Conservation (phyloP, 2,888 invertebrate genomes). For the Ichneumon xanthorius region DNA sequence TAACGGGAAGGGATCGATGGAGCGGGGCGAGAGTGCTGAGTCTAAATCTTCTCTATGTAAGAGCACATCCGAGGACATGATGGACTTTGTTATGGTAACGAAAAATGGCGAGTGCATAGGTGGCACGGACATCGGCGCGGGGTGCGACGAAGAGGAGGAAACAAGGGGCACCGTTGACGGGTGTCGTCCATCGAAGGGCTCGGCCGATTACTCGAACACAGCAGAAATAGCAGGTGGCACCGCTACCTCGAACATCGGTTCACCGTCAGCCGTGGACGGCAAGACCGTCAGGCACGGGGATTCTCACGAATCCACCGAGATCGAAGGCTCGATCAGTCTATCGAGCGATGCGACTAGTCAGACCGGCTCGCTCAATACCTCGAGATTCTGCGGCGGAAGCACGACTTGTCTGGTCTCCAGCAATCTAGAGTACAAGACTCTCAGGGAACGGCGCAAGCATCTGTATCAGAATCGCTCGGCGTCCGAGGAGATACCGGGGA, state of each 20-base stretch:
- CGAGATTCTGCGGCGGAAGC: slow-evolving; percentile 84
- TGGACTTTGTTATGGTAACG: slow-evolving; percentile 79
- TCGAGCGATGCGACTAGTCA: slow-evolving; percentile 85
- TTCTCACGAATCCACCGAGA: slow-evolving; percentile 90
- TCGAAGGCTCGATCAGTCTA: slow-evolving; percentile 87
- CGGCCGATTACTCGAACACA: neutral
- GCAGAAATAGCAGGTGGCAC: neutral
- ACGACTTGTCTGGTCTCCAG: slow-evolving; percentile 88
- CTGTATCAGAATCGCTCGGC: slow-evolving; percentile 85
- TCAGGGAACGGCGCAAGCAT: slow-evolving; percentile 72
- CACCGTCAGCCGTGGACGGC: slow-evolving; percentile 85
- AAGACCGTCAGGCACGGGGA: slow-evolving; percentile 86
- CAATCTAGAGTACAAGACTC: slow-evolving; percentile 86
- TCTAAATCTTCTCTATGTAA: slow-evolving; percentile 65
- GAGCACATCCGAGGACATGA: slow-evolving; percentile 74
- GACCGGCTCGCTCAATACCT: slow-evolving; percentile 69
- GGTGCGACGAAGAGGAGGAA: slow-evolving; percentile 37
- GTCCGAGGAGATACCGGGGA: slow-evolving; percentile 87
- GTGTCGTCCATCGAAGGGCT: neutral
- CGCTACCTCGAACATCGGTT: neutral
- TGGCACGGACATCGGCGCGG: slow-evolving; percentile 61
- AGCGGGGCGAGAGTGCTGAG: slow-evolving; percentile 54
- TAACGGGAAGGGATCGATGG: slow-evolving; percentile 47
- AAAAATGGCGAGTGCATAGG: slow-evolving; percentile 75
- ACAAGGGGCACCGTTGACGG: neutral